phyloP scores from a whole-genome alignment of 2,888 invertebrate genomes.

The Sturmia bella region DNA sequence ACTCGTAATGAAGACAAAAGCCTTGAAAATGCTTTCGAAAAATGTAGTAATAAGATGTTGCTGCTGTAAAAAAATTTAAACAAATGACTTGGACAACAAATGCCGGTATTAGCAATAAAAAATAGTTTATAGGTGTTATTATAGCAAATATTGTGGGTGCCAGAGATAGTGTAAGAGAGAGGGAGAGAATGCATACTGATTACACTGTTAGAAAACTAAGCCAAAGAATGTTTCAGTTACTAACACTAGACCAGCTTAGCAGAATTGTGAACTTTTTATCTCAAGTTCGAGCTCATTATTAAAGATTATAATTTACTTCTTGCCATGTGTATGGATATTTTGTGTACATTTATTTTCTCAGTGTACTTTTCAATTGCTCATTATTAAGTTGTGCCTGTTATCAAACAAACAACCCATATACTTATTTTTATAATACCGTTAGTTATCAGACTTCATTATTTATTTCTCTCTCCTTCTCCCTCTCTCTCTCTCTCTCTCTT shows the following conservation, averaged over 20 bases:
- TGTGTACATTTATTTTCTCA: too few species aligned
- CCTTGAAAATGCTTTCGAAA: not conserved
- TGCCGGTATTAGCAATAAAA: not conserved
- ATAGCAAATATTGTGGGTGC: not conserved
- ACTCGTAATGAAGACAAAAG: too few species aligned
- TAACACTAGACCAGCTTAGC: too few species aligned
- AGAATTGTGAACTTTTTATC: too few species aligned
- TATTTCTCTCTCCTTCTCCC: not conserved
- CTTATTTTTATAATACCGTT: not conserved
- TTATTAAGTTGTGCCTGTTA: too few species aligned
- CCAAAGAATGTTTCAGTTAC: not conserved
- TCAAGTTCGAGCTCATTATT: too few species aligned
- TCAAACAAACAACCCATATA: not conserved
- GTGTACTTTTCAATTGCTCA: too few species aligned
- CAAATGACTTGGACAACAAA: not conserved
- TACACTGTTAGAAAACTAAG: not conserved
- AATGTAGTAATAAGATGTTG: too few species aligned
- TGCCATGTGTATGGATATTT: too few species aligned
- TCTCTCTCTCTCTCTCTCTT: not conserved
- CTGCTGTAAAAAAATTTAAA: not conserved
- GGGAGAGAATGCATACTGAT: too few species aligned
- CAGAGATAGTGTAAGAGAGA: not conserved
- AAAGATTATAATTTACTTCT: too few species aligned
- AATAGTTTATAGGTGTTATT: not conserved
- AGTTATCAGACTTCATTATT: not conserved